Evolutionary conservation across 2,888 invertebrate species (phyloP), one percentile per base, ranked within the genome.

Genomic region (Diadegma fenestrale): DNA sequence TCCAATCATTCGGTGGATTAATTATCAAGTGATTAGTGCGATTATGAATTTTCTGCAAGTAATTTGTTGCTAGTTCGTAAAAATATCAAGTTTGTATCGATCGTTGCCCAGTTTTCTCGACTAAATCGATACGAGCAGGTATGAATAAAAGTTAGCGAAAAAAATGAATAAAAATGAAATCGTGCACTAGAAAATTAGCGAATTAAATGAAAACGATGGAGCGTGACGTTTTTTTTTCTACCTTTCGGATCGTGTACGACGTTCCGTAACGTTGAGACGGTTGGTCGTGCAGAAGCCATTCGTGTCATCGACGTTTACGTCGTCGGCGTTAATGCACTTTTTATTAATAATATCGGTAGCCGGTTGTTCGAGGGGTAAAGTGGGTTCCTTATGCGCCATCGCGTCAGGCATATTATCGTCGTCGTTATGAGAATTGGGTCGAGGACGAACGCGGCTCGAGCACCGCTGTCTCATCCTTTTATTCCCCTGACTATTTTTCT

Each of bases 171-270:
- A 69, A n/a, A 17, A 17, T 19, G 6, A 1, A 51, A 19, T 22
- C 14, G 37, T 14, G n/a, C 41, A 37, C 19, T 41, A 48, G 43
- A 41, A 48, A 79, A 72, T 73, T 12, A 54, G 58, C 58, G 26
- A 69, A 80, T 71, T 12, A 54, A 77, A 66, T 37, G 30, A 75
- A 43, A 73, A 82, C 78, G 48, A 80, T 64, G 30, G 82, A 84
- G 75, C 61, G 45, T 51, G 54, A 4, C 73, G 19, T 54, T 66
- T 64, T 82, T n/a, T 61, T 84, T 41, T 66, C 30, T 93, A 93
- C 93, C 93, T 93, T 90, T 93, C 93, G 26, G 93, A 93, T 80
- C 91, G 91, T 30, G 92, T 91, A 63, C 92, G 91, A 58, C 91
- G 89, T 80, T 90, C 90, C 71, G 87, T 87, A 79, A 89, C 86